These are phyloP conservation scores for Trematomus bernacchii DNA, from an alignment of 2,797 vertebrate species.

Conservation along the genomic window DNA sequence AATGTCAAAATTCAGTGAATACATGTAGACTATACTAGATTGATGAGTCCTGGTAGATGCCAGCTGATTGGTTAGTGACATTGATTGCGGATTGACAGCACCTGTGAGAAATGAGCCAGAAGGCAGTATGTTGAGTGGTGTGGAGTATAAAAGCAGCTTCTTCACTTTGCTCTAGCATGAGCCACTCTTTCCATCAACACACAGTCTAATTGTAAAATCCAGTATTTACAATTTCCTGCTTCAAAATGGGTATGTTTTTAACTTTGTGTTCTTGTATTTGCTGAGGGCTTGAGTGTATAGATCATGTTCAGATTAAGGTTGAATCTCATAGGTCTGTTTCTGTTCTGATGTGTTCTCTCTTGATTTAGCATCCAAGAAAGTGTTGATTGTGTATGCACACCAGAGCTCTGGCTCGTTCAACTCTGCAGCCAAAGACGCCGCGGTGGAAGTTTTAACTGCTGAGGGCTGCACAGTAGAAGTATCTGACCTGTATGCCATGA, in stretches of 20 bases:
- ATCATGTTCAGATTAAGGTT: background rate
- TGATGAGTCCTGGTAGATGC: background rate
- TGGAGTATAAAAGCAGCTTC: slow-evolving; percentile 45
- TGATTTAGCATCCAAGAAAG: slow-evolving; percentile 78
- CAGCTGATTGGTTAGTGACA: slow-evolving; percentile 35
- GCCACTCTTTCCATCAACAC: background rate
- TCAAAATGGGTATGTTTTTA: slow-evolving; percentile 53
- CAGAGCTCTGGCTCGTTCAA: no score
- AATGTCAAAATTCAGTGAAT: background rate
- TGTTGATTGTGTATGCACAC: slow-evolving; percentile 32
- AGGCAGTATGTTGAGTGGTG: no score
- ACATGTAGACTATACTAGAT: background rate
- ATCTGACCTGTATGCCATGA: no score
- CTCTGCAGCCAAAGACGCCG: no score
- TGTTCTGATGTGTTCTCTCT: background rate
- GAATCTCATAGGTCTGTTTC: background rate
- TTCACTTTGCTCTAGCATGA: accelerated
- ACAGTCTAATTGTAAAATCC: background rate
- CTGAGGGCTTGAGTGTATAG: background rate
- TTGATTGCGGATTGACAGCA: slow-evolving; percentile 67
- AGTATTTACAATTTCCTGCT: accelerated
- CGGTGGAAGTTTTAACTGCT: no score
- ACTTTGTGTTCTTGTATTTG: background rate
- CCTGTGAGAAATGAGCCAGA: slow-evolving; percentile 28
- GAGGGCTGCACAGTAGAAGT: no score